These are phyloP conservation scores for Arbacia lixula DNA, from an alignment of 53 echinoderm and acorn worm species.

Conservation along the genomic window DNA sequence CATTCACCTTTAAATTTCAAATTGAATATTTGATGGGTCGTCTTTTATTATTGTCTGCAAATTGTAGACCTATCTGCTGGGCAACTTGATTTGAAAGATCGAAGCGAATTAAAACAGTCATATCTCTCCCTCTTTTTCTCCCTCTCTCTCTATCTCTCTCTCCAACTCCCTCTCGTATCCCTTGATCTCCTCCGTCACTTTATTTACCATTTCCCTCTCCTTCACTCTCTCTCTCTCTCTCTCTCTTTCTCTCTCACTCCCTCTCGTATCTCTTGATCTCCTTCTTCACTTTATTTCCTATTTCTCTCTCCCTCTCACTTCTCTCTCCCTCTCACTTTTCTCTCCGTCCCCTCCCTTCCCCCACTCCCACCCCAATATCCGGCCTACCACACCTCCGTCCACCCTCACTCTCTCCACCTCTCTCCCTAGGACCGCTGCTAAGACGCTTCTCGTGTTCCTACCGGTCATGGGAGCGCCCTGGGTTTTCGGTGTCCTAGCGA, in stretches of 20 bases:
- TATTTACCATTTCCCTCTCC: neutral
- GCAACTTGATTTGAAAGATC: too few species aligned
- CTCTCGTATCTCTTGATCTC: neutral
- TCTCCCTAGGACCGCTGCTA: conserved; percentile 30
- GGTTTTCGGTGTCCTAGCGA: conserved; percentile 58
- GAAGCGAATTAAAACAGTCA: too few species aligned
- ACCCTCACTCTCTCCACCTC: neutral
- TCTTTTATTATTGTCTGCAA: too few species aligned
- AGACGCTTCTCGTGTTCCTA: conserved; percentile 51
- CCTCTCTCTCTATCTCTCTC: neutral
- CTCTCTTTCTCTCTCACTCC: neutral
- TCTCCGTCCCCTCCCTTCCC: neutral
- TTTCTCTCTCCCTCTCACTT: neutral
- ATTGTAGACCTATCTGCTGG: too few species aligned
- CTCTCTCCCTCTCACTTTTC: neutral
- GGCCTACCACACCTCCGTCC: neutral
- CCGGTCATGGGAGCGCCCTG: conserved; percentile 62
- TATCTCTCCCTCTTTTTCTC: neutral
- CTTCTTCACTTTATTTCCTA: too few species aligned
- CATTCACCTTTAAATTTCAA: too few species aligned
- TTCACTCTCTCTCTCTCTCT: neutral
- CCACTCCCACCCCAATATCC: neutral
- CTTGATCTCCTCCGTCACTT: neutral
- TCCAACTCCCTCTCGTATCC: neutral
- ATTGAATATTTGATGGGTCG: too few species aligned